Conservation (phyloP, 2,888 invertebrate genomes). For the Andrena dorsata region DNA sequence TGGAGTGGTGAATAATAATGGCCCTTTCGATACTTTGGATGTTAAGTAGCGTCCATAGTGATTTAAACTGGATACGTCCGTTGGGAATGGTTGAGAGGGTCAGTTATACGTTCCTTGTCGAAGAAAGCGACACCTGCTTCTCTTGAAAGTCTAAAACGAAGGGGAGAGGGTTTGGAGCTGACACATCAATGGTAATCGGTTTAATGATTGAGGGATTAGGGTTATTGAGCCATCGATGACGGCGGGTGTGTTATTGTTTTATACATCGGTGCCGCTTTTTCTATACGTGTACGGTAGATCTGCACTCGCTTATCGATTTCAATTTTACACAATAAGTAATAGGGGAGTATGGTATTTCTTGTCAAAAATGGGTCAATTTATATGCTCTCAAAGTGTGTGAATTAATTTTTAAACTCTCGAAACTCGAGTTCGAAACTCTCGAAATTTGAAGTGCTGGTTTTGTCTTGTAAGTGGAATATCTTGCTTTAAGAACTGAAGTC, state of each 20-base stretch:
- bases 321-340: not conserved
- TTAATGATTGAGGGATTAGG: not conserved
- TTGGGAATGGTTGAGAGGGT: not conserved
- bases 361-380: not conserved
- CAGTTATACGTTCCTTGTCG: not conserved
- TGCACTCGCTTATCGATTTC: conserved; percentile 27
- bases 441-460: not conserved
- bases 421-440: too few relatives aligned
- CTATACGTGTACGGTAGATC: not conserved
- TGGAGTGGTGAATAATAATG: too few relatives aligned
- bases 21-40: too few relatives aligned
- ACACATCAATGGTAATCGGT: not conserved
- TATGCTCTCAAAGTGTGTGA: not conserved
- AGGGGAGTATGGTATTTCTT: not conserved
- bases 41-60: too few relatives aligned
- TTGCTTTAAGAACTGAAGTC: too few relatives aligned
- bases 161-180: not conserved
- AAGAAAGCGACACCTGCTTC: conserved; percentile 21
- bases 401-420: not conserved
- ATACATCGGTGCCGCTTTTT: conserved; percentile 9
- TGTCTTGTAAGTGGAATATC: too few relatives aligned
- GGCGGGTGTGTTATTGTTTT: not conserved
- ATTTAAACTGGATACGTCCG: not conserved
- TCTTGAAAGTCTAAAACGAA: conserved; percentile 2
- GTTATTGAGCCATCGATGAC: not conserved